These are phyloP conservation scores for Borostomias antarcticus DNA, from an alignment of 2,797 vertebrate genomes.

Conservation along the genomic window DNA sequence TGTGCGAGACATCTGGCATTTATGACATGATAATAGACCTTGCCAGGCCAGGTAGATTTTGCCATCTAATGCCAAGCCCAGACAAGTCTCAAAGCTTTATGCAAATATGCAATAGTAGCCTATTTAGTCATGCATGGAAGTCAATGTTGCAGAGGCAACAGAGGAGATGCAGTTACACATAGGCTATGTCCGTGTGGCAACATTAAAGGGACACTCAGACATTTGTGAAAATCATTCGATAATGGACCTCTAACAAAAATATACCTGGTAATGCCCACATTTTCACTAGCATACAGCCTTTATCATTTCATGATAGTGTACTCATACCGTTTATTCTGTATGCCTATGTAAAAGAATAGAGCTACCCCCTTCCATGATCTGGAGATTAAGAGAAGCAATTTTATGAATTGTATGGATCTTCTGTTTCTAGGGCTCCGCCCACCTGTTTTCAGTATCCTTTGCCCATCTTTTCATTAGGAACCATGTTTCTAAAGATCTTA, in stretches of 20 bases:
- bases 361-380: constrained; percentile 14
- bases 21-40: background rate
- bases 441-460: background rate
- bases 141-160: too few species aligned
- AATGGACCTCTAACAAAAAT: background rate
- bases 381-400: constrained; percentile 13
- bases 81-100: background rate
- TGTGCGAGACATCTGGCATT: constrained; percentile 53
- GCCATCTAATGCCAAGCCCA: background rate
- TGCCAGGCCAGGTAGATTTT: background rate
- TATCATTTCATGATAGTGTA: too few species aligned
- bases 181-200: too few species aligned
- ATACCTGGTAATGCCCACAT: too few species aligned
- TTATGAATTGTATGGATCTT: constrained; percentile 37
- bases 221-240: background rate
- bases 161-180: too few species aligned
- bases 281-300: too few species aligned
- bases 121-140: too few species aligned
- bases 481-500: background rate
- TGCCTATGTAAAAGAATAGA: constrained; percentile 8
- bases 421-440: constrained; percentile 8
- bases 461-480: constrained; percentile 3
- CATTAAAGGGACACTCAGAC: too few species aligned
- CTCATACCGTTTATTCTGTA: too few species aligned
- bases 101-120: background rate